Conservation (phyloP, 2,888 invertebrate genomes). For the Drosophila peninsularis region DNA sequence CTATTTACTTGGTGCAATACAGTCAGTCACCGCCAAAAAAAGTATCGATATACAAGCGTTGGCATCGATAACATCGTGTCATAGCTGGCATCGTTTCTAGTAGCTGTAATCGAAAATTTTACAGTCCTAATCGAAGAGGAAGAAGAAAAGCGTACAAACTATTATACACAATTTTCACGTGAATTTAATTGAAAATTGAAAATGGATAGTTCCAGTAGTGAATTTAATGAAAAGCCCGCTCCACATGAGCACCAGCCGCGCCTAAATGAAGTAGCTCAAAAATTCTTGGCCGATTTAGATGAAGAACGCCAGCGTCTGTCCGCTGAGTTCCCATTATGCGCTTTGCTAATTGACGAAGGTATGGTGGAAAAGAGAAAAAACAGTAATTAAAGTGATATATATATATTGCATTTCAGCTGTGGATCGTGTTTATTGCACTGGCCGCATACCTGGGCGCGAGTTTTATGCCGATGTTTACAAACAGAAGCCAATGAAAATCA, state of each 20-base stretch:
- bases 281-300: conserved; percentile 79
- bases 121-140: conserved; percentile 25
- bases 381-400: background rate
- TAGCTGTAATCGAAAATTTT: conserved; percentile 9
- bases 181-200: conserved; percentile 13
- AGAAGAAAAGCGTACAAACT: conserved; percentile 24
- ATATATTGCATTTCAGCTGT: conserved; percentile 87
- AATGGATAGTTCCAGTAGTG: conserved; percentile 58
- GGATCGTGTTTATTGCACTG: conserved; percentile 89
- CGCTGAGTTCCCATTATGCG: conserved; percentile 79
- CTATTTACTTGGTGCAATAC: background rate
- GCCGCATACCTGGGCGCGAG: conserved; percentile 88
- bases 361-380: conserved; percentile 2
- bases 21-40: conserved; percentile 47
- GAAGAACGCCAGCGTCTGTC: conserved; percentile 76
- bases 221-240: conserved; percentile 58
- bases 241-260: conserved; percentile 75
- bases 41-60: conserved; percentile 29
- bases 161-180: conserved; percentile 57
- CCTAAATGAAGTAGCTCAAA: conserved; percentile 81
- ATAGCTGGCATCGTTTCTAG: background rate
- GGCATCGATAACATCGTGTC: conserved; percentile 21
- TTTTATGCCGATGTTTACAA: conserved; percentile 91
- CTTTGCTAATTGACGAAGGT: conserved; percentile 82
- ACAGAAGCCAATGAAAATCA: conserved; percentile 85